Conservation (phyloP, 2,113 vertebrate genomes). For the Miniopterus natalensis region DNA sequence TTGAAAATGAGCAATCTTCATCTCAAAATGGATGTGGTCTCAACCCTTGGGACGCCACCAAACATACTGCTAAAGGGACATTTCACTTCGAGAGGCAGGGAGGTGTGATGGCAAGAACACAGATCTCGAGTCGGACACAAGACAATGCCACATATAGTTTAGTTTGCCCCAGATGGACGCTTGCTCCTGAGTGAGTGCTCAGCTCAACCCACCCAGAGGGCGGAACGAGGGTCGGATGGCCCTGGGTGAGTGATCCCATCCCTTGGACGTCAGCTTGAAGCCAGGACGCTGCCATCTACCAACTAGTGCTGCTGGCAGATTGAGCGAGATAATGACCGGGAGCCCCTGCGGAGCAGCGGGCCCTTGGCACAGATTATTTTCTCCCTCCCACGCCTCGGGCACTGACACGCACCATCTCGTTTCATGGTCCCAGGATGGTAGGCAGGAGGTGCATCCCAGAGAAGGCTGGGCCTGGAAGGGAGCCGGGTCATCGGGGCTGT, state of each 20-base stretch:
- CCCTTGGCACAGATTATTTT: background rate
- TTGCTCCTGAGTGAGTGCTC: background rate
- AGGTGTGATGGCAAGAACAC: background rate
- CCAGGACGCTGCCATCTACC: background rate
- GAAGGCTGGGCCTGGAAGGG: no score
- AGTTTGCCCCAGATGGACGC: background rate
- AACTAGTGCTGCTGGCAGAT: accelerated
- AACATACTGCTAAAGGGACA: background rate
- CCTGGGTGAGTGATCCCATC: background rate
- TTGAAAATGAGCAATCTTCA: background rate
- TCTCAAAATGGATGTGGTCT: background rate
- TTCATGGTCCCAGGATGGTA: background rate
- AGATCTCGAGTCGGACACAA: background rate
- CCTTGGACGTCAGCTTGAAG: background rate
- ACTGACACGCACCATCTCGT: background rate
- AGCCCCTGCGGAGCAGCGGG: accelerated
- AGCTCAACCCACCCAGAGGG: background rate
- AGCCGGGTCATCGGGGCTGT: background rate
- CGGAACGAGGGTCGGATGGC: background rate
- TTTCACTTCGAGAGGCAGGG: background rate
- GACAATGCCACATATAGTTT: background rate
- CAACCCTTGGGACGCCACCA: background rate
- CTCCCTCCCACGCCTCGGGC: background rate
- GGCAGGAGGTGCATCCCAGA: background rate
- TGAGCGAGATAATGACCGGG: accelerated